Percentiles rank a stretch among this genome's conserved stretches.
Evolutionary conservation across 2,888 invertebrate species (phyloP).

Genomic region (Electrophaes corylata): DNA sequence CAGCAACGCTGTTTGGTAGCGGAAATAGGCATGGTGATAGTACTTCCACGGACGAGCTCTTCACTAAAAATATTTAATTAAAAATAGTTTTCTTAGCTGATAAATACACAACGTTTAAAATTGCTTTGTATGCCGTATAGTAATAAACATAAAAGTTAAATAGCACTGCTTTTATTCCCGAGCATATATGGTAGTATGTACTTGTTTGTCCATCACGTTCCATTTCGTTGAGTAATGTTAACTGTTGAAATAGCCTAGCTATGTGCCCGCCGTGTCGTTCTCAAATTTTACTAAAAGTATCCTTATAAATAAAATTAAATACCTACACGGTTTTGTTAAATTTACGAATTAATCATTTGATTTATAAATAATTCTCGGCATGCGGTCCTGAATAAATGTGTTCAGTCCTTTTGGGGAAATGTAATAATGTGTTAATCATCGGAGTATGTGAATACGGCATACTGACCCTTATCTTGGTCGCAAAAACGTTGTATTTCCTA

Average conservation of each 20-base stretch:
- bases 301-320: slow-evolving; percentile 2
- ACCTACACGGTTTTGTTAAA: not conserved
- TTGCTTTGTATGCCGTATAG: too few relatives aligned
- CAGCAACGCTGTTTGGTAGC: too few relatives aligned
- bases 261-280: not conserved
- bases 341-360: slow-evolving; percentile 1
- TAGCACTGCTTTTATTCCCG: too few relatives aligned
- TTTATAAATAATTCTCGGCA: not conserved
- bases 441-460: not conserved
- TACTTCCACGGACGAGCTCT: too few relatives aligned
- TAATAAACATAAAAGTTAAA: too few relatives aligned
- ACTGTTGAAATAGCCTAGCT: not conserved
- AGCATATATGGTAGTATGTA: too few relatives aligned
- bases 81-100: too few relatives aligned
- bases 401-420: not conserved
- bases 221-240: not conserved
- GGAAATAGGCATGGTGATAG: too few relatives aligned
- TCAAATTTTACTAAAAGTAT: not conserved
- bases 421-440: slow-evolving; percentile 1
- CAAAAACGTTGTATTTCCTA: not conserved
- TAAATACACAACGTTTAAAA: too few relatives aligned
- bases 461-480: not conserved
- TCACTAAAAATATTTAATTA: too few relatives aligned
- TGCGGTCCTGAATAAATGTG: not conserved
- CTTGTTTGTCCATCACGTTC: not conserved